Base-by-base conservation (phyloP, 2,113 vertebrate genomes). In the Rostratula benghalensis region DNA sequence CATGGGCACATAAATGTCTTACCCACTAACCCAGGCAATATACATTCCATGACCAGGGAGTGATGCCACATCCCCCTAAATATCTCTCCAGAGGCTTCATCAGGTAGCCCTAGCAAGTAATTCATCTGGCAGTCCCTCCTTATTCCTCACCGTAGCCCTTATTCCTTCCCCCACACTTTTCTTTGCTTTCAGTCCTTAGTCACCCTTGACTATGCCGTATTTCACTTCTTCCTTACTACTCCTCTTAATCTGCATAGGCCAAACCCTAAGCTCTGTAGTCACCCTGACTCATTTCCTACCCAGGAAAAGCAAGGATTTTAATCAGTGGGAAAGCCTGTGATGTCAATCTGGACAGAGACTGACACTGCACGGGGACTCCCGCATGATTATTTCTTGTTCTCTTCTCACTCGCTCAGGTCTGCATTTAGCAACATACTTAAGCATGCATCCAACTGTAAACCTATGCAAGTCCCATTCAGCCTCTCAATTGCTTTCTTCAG, bases 271-370 rank as follows among this genome's bases (percentile, higher is more conserved):
- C 35, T 93, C 77, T 4, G 2, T 78, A 94, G 80, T 96, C 85
- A 94, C 80, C 83, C 95, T 95, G 94, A 97, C 82, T 96, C 96
- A 97, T 88, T 94, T 95, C 93, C 87, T 95, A 87, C 53, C 46
- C 59, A 90, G 67, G 75, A 94, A 96, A 93, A 95, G 71, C n/a
- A 76, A 68, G 1, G 2, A 75, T 78, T 94, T 90, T 45, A 75
- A 84, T 90, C 88, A 82, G 80, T 64, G 83, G 94, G 83, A 88
- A 96, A 93, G 86, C 92, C 95, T 87, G 43, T 87, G 83, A 87
- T 94, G 83, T 94, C 90, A 87, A 18, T 91, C 76, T 91, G 92
- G 94, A 75, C 92, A 89, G 83, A 90, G 59, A 78, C 69, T 56
- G 91, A 84, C 53, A 75, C 74, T 79, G 86, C 65, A 67, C 0